phyloP scores from a whole-genome alignment of 2,113 vertebrate species.

The Anoplopoma fimbria region DNA sequence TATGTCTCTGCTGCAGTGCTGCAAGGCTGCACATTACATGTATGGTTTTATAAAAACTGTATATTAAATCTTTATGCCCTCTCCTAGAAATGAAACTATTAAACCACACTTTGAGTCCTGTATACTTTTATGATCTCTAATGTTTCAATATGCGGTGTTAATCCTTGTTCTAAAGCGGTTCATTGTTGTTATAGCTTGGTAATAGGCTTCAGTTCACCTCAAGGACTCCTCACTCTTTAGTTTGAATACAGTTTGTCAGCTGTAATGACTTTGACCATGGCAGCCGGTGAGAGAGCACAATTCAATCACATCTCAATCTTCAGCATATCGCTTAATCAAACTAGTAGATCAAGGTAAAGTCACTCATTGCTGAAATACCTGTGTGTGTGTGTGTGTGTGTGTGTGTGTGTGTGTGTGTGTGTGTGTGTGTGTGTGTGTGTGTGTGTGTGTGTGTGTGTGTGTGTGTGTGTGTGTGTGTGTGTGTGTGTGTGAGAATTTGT shows the following conservation, averaged over 20 bases:
- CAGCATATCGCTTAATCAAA: conserved; percentile 59
- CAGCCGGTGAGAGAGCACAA: conserved; percentile 40
- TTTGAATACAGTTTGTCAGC: conserved; percentile 43
- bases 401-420: neutral
- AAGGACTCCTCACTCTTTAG: conserved; percentile 67
- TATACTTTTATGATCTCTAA: conserved; percentile 3
- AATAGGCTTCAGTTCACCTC: conserved; percentile 58
- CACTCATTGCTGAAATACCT: conserved; percentile 22
- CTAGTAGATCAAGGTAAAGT: conserved; percentile 64
- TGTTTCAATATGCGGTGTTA: conserved; percentile 27
- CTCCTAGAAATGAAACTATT: conserved; percentile 29
- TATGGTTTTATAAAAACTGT: conserved; percentile 23
- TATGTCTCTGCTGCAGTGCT: neutral
- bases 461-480: neutral
- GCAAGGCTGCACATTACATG: neutral
- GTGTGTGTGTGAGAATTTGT: neutral
- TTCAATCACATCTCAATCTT: conserved; percentile 57
- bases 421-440: neutral
- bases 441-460: neutral
- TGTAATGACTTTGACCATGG: conserved; percentile 55
- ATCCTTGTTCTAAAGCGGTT: conserved; percentile 49
- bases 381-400: neutral
- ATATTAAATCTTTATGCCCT: neutral
- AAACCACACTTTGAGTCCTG: conserved; percentile 1
- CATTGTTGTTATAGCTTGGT: conserved; percentile 57